Base-by-base conservation (phyloP, 1,140 invertebrate species). In the Delia radicum region DNA sequence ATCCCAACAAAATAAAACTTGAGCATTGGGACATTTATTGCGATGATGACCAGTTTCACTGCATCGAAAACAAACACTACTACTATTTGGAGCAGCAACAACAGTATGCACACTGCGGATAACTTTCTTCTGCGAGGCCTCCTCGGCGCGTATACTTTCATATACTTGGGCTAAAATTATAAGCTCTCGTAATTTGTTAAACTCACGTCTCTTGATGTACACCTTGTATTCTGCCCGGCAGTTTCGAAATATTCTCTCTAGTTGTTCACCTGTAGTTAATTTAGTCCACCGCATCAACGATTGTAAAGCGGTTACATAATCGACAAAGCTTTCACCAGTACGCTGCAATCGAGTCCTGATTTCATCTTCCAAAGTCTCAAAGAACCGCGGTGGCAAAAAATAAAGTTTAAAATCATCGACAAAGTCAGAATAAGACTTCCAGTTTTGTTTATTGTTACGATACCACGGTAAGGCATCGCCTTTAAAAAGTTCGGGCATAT, bases 341-440 rank as follows among this genome's bases (percentile, higher is more conserved):
- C 42, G n/a, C 42, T 73, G 71, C 8, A 12, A 2, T 13, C 71
- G 71, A 7, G 4, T 24, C 42, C 42, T 46, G 13, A 73, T 73
- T 12, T 73, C 42, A 26, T 73, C 71, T 4, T 73, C 71, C 3
- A 73, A n/a, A 46, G 31, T 21, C 10, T 73, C 71, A 26, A 73
- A 73, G 21, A 37, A 73, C 3, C 42, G 37, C 4, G n/a, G 3
- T 27, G 71, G 71, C 15, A 73, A 29, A n/a, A 73, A 73, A 72
- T 33, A 72, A 8, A 26, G 13, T 15, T 29, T 26, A 26, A 72
- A 72, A 21, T 31, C 31, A 4, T 31, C 33, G 3, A 13, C 13
- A 37, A 72, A 72, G 4, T 13, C 4, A 6, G 27, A 18, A 26
- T 29, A 18, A 10, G 13, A 18, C 6, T 15, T 8, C 69, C 69